phyloP scores from a whole-genome alignment of 2,888 invertebrate species.

The Eupithecia subfuscata region DNA sequence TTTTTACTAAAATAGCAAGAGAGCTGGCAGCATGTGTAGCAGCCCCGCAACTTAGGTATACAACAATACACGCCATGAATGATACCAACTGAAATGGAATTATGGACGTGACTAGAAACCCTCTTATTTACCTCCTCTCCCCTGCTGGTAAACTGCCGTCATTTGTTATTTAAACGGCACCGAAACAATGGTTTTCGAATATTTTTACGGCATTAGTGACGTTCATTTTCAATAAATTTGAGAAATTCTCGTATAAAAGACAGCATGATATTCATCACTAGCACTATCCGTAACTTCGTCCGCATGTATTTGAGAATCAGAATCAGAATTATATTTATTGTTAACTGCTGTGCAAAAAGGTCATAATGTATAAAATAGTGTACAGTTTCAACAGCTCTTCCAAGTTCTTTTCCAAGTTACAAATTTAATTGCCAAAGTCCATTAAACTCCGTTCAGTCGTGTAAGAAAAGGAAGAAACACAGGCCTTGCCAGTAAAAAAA shows the following conservation, averaged over 20 bases:
- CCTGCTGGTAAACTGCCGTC: conserved; percentile 32
- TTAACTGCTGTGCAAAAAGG: no score
- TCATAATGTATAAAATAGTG: no score
- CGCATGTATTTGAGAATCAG: no score
- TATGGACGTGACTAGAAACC: conserved; percentile 62
- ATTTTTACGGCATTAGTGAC: conserved; percentile 1
- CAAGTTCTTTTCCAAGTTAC: neutral
- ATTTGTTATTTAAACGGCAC: conserved; percentile 37
- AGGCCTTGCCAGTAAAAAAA: no score
- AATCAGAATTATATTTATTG: no score
- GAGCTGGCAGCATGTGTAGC: neutral
- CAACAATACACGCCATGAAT: conserved; percentile 61
- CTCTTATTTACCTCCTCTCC: conserved; percentile 46
- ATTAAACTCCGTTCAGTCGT: neutral
- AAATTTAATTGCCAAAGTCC: neutral
- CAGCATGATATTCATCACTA: neutral
- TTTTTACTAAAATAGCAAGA: neutral
- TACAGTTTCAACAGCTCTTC: no score
- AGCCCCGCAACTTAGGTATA: conserved; percentile 30
- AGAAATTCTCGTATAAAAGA: neutral
- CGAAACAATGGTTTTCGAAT: conserved; percentile 16
- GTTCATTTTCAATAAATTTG: neutral
- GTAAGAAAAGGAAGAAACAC: neutral
- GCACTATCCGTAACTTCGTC: neutral
- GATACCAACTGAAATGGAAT: conserved; percentile 61